Evolutionary conservation across 2,113 vertebrate genomes (phyloP), one percentile per base, ranked within the genome.

Genomic region (Periophthalmodon schlosseri): DNA sequence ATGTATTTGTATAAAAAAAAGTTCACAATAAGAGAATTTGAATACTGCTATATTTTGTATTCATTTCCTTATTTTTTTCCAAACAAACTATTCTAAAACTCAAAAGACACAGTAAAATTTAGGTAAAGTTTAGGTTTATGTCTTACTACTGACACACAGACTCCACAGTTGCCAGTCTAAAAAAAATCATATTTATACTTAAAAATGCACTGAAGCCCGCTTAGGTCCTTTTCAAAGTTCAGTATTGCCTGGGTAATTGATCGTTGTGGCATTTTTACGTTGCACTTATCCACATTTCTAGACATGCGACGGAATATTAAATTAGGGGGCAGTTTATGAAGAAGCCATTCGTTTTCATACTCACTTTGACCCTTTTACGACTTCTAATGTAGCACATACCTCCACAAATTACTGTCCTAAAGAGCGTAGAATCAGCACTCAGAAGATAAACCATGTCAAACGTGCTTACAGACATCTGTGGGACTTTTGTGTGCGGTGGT

Each of bases 351-450:
- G 8, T 68, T 15, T 21, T 65, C 34, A 65, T 65, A 44, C 21
- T 50, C 3, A 14, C 28, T 66, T 61, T 72, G n/a, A 69, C 72
- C 66, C 50, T 76, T 80, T 68, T 34, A 78, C 63, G 46, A 64
- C 64, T 16, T 57, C n/a, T 63, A 70, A 18, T 79, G 24, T 66
- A 60, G 21, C 58, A 75, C 80, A 66, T 57, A 61, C 49, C 70
- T 69, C 52, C 52, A 69, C 54, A 70, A 65, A 75, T 77, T 68
- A 76, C 57, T 69, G 64, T 52, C 69, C 79, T 83, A 69, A 79
- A 84, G 76, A 84, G 49, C 77, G 81, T 64, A 39, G 66, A 54
- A 23, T 68, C 74, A 75, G 69, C 72, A 65, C 12, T 65, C 73
- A 57, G 75, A 44, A 39, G 47, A 66, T 46, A 61, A 65, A 65